Evolutionary conservation across 2,113 vertebrate genomes (phyloP).

Genomic region (Callionymus lyra): DNA sequence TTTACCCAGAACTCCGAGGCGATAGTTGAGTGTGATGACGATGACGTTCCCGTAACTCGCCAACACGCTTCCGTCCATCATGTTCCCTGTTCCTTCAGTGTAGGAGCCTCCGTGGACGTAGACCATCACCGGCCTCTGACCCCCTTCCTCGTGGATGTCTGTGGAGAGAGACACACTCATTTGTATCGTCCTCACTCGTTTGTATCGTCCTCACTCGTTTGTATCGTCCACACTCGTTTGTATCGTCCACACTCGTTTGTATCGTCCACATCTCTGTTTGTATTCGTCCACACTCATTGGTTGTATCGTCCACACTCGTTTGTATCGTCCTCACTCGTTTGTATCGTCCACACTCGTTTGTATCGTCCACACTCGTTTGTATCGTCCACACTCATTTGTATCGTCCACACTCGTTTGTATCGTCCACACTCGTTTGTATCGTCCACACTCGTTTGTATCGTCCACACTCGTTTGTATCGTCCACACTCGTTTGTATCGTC

Average conservation of each 20-base stretch:
- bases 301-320: constrained; percentile 7
- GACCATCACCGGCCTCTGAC: constrained; percentile 88
- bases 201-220: constrained; percentile 1
- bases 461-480: too few species aligned
- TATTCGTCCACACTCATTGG: too few species aligned
- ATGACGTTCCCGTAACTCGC: constrained; percentile 93
- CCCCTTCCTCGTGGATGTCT: constrained; percentile 87
- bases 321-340: constrained; percentile 4
- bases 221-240: too few species aligned
- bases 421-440: too few species aligned
- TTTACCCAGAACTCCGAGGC: constrained; percentile 85
- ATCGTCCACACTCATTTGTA: too few species aligned
- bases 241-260: too few species aligned
- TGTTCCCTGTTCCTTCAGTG: constrained; percentile 89
- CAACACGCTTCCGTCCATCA: constrained; percentile 90
- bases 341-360: constrained; percentile 1
- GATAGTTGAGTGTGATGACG: constrained; percentile 89
- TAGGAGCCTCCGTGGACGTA: constrained; percentile 93
- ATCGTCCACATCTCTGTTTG: too few species aligned
- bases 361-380: too few species aligned
- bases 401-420: too few species aligned
- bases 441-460: too few species aligned
- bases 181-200: constrained; percentile 2
- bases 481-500: too few species aligned
- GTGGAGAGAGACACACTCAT: constrained; percentile 20